Evolutionary conservation across 2,888 invertebrate genomes (phyloP).

Genomic region (Acleris literana): DNA sequence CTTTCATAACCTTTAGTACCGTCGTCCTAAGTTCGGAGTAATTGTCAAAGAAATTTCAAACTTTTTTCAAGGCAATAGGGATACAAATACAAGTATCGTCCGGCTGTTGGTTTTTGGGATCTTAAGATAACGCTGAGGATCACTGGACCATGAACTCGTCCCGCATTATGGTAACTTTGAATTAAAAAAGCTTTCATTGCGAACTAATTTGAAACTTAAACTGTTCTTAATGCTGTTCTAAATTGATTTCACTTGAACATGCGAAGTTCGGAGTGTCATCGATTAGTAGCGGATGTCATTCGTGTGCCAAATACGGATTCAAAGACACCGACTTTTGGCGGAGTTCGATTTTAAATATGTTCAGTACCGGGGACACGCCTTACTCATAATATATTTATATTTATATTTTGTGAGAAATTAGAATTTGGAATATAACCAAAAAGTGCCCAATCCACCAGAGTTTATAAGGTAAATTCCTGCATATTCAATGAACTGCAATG

Average conservation of each 20-base stretch:
- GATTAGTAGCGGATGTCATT: conserved; percentile 1
- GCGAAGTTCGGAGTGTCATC: neutral
- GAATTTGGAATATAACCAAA: neutral
- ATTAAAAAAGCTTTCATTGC: neutral
- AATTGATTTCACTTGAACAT: neutral
- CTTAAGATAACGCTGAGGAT: neutral
- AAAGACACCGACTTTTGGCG: neutral
- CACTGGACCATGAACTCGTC: neutral
- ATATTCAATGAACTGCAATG: too few species aligned
- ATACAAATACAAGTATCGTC: neutral
- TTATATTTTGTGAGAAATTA: too few species aligned
- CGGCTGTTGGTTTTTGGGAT: neutral
- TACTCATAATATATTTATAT: too few species aligned
- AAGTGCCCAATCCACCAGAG: neutral
- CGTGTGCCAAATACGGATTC: neutral
- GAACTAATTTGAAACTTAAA: neutral
- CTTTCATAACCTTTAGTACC: neutral
- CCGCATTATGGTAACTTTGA: neutral
- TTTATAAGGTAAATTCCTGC: too few species aligned
- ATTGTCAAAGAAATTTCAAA: neutral
- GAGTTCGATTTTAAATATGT: too few species aligned
- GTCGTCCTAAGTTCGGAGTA: neutral
- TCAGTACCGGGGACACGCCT: too few species aligned
- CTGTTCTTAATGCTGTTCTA: neutral
- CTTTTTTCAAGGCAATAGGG: neutral